Evolutionary conservation across 2,888 invertebrate species (phyloP).

Genomic region (Allolobophora icterica): DNA sequence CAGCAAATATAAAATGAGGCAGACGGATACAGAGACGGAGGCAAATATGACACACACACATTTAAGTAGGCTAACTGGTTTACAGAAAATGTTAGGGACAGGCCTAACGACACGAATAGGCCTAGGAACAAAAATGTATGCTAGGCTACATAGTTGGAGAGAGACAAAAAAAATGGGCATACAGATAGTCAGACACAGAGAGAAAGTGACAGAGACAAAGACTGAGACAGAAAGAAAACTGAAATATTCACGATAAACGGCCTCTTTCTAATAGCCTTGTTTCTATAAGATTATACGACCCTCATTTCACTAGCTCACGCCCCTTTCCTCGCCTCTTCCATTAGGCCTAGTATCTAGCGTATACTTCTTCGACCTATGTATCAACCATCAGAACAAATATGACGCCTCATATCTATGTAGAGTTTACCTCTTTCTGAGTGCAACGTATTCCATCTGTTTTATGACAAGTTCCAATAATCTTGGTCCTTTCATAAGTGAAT

Average conservation of each 20-base stretch:
- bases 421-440: neutral
- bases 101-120: too few species aligned
- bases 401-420: neutral
- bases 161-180: neutral
- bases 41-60: too few species aligned
- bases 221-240: neutral
- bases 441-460: neutral
- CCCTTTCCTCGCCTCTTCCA: neutral
- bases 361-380: neutral
- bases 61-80: too few species aligned
- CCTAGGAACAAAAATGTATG: too few species aligned
- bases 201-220: neutral
- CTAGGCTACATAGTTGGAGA: neutral
- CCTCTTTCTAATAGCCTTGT: neutral
- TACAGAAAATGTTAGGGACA: too few species aligned
- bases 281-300: neutral
- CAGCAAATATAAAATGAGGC: too few species aligned
- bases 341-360: too few species aligned
- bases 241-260: neutral
- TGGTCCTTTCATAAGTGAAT: neutral
- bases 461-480: slow-evolving; percentile 11
- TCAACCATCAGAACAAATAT: neutral
- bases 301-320: neutral
- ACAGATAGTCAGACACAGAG: neutral
- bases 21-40: too few species aligned